A percentile compares a stretch with the other conserved stretches of the same genome.
phyloP scores from a whole-genome alignment of 1,140 invertebrate genomes.

The Sycophila sp. region DNA sequence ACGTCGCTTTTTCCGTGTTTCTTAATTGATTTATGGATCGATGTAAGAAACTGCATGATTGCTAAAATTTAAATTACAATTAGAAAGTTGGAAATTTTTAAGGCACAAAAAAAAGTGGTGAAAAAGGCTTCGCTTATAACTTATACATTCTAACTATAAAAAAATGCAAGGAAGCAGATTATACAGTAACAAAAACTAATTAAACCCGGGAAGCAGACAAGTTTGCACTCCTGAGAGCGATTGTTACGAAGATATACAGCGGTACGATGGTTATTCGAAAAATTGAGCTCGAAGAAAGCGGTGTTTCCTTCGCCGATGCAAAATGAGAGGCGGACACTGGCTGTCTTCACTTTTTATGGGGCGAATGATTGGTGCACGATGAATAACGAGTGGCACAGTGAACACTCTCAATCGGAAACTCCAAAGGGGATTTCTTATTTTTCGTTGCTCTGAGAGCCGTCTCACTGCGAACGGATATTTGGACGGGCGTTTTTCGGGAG shows the following conservation, averaged over 20 bases:
- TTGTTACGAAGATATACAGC: conserved; percentile 14
- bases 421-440: neutral
- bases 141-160: too few species aligned
- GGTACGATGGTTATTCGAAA: neutral
- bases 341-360: conserved; percentile 18
- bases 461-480: too few species aligned
- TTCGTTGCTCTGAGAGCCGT: too few species aligned
- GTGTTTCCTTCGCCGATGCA: conserved; percentile 16
- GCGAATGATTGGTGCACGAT: conserved; percentile 21
- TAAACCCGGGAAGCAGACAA: conserved; percentile 4
- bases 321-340: conserved; percentile 20
- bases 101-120: too few species aligned
- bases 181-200: conserved; percentile 30
- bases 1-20: too few species aligned
- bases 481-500: neutral
- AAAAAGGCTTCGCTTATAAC: too few species aligned
- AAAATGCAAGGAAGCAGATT: neutral
- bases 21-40: too few species aligned
- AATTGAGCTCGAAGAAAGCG: conserved; percentile 2
- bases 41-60: too few species aligned
- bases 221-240: neutral
- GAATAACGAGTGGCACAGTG: conserved; percentile 23
- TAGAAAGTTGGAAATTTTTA: too few species aligned
- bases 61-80: too few species aligned
- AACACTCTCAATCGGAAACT: neutral